Evolutionary conservation across 2,113 vertebrate species (phyloP).

Genomic region (Myrmecophaga tridactyla): DNA sequence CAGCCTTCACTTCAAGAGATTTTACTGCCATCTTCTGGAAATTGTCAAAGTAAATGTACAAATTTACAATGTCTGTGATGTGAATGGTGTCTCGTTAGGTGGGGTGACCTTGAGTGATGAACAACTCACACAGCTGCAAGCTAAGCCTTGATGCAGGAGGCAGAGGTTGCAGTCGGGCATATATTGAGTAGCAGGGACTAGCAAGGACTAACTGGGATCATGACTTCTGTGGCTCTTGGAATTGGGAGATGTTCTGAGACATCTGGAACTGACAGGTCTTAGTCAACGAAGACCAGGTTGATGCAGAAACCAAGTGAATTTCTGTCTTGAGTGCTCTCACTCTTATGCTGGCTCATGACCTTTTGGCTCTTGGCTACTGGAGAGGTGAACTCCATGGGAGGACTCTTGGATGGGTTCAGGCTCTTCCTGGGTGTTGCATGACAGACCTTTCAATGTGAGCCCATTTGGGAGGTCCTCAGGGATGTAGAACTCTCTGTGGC

Average conservation of each 20-base stretch:
- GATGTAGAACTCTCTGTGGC: not conserved
- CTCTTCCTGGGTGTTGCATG: not conserved
- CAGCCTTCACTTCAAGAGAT: not conserved
- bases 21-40: not conserved
- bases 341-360: too few species aligned
- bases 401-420: not conserved
- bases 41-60: not conserved
- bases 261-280: not conserved
- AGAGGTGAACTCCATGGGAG: not conserved
- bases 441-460: too few species aligned
- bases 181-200: not conserved
- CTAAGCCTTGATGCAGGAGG: not conserved
- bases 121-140: not conserved
- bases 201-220: not conserved
- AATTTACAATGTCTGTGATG: not conserved
- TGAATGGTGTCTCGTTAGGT: too few species aligned
- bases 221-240: not conserved
- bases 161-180: not conserved
- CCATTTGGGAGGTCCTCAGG: not conserved
- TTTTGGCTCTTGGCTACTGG: not conserved
- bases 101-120: not conserved
- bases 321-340: not conserved
- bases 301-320: not conserved
- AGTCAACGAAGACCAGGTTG: not conserved
- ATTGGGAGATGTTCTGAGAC: not conserved